Base-by-base conservation (phyloP, 2,113 vertebrate genomes). In the Megaleporinus macrocephalus region DNA sequence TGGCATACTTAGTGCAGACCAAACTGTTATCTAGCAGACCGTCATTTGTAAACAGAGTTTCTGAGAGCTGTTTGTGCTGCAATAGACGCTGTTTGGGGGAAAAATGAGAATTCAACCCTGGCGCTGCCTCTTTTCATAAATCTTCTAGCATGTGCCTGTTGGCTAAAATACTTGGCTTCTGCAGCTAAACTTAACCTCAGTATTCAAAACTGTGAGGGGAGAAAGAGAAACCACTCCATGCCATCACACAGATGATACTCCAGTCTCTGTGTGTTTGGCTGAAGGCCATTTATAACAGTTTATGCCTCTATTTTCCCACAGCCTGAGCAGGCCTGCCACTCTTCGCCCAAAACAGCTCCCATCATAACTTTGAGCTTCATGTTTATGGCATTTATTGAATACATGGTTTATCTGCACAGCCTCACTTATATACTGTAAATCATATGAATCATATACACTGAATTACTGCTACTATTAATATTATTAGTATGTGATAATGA, bases 111-210 rank as follows among this genome's bases (percentile, higher is more conserved):
- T 86, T 89, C 89, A 91, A 88, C 90, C 89, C 86, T 92, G 89
- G 91, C 89, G 83, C 84, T 89, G 83, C 76, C 86, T 79, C 87
- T 82, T 65, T 83, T 78, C 88, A 92, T 94, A 90, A 92, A 94
- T 93, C 88, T 93, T 93, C 91, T 88, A 93, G 82, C 79, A 87
- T 89, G 86, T 91, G 91, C 90, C 89, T 91, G 79, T 86, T 91
- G 90, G 92, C 92, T 90, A 89, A 91, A 92, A 91, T 84, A 91
- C 90, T 92, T 89, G 85, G 78, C 62, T 89, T 89, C 85, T 88
- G 79, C 88, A 91, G 91, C 90, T 91, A 90, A 88, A 87, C 65
- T 79, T 88, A 90, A 93, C 91, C 89, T 89, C 78, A 26, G 24
- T 10, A 88, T 90, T 83, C 53, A 73, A 83, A 79, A 88, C 85